Percentiles rank a stretch among this genome's conserved stretches.
Evolutionary conservation across 2,797 vertebrate species (phyloP).

Genomic region (Siniperca undulata): DNA sequence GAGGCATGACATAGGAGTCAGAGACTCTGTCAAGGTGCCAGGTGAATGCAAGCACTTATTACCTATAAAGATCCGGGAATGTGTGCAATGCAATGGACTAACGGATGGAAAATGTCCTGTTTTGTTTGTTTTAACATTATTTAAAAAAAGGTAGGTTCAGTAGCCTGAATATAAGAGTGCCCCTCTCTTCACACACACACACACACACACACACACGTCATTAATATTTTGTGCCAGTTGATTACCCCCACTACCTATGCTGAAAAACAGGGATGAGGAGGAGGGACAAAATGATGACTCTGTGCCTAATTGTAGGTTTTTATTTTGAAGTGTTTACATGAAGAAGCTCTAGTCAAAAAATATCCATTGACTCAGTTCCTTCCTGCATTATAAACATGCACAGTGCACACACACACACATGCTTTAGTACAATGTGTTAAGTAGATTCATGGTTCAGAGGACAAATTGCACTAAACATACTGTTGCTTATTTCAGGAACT

Average conservation of each 20-base stretch:
- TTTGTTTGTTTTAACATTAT: constrained; percentile 45
- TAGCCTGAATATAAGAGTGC: constrained; percentile 46
- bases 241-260: constrained; percentile 52
- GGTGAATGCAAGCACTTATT: constrained; percentile 60
- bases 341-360: constrained; percentile 73
- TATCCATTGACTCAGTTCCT: constrained; percentile 43
- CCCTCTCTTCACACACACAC: constrained; percentile 74
- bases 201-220: not conserved
- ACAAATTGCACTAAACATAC: constrained; percentile 72
- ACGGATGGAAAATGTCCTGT: constrained; percentile 34
- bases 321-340: constrained; percentile 82
- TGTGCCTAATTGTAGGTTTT: constrained; percentile 80
- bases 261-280: constrained; percentile 56
- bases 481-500: constrained; percentile 59
- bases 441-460: constrained; percentile 51
- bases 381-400: constrained; percentile 53
- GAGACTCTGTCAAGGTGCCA: constrained; percentile 6
- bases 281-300: constrained; percentile 52
- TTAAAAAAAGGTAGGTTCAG: constrained; percentile 29
- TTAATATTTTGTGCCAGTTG: constrained; percentile 68
- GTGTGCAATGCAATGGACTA: constrained; percentile 71
- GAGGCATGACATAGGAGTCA: constrained; percentile 22
- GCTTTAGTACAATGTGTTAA: constrained; percentile 15
- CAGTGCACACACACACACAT: not conserved
- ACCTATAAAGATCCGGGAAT: constrained; percentile 71